phyloP scores from a whole-genome alignment of 2,888 invertebrate species.

The Cynaeus angustus region DNA sequence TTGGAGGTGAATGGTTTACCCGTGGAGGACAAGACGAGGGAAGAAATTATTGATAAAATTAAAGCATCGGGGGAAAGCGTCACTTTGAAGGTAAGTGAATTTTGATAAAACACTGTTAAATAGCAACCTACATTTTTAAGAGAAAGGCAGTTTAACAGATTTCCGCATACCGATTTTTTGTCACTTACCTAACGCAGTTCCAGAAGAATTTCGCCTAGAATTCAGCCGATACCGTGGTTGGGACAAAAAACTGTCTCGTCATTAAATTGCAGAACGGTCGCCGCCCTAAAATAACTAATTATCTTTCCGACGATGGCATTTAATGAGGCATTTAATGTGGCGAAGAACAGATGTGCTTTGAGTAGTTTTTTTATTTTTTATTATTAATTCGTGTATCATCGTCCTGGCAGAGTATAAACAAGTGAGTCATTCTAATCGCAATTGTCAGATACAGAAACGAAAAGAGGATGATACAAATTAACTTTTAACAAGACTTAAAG shows the following conservation, averaged over 20 bases:
- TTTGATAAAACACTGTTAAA: not conserved
- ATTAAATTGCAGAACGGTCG: constrained; percentile 18
- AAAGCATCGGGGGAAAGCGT: constrained; percentile 88
- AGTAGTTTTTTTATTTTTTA: constrained; percentile 11
- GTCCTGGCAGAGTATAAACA: constrained; percentile 4
- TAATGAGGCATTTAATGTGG: constrained; percentile 35
- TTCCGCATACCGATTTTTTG: no score
- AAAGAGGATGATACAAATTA: constrained; percentile 24
- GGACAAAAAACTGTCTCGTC: not conserved
- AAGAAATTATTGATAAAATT: constrained; percentile 95
- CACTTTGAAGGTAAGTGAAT: constrained; percentile 83
- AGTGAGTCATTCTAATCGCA: constrained; percentile 29
- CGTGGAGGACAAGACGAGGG: constrained; percentile 89
- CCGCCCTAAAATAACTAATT: constrained; percentile 10
- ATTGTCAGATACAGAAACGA: constrained; percentile 10
- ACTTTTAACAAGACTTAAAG: not conserved
- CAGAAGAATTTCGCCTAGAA: no score
- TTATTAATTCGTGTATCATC: constrained; percentile 23
- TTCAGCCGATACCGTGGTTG: no score
- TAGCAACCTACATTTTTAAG: no score
- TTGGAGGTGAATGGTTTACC: constrained; percentile 91
- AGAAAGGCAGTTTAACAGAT: no score
- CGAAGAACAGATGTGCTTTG: constrained; percentile 28
- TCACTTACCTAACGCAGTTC: no score
- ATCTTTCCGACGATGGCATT: constrained; percentile 11